Evolutionary conservation across 1,140 invertebrate genomes (phyloP), one percentile per base, ranked within the genome.

Genomic region (Drosophila bifasciata): DNA sequence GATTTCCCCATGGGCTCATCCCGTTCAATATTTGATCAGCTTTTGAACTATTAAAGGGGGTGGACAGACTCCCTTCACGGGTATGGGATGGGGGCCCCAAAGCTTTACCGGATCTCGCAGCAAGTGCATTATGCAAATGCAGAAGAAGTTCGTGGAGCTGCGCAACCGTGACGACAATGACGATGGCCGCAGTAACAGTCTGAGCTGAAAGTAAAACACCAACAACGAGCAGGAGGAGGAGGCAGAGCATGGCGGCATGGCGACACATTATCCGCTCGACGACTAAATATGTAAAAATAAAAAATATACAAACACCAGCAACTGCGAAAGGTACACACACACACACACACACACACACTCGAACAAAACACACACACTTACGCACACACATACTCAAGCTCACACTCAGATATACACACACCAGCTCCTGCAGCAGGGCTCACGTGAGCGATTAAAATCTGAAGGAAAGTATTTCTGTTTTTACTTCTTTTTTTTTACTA

Each of bases 391-490:
- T 21, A 43, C 46, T 53, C 58, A 45, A 32, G 51, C 16, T 28
- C 17, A 46, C 52, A n/a, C n/a, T n/a, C n/a, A n/a, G n/a, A n/a
- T n/a, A n/a, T 8, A 45, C 41, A 41, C 17, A 55, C 28, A 13
- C 9, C 19, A 15, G 46, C 48, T 17, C 28, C 56, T 53, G 69
- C 50, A 76, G 66, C 61, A 64, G 75, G 66, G 79, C 79, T 88
- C 84, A 88, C 84, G 84, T 88, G 84, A 88, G 79, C 84, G 84
- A 88, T 88, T 88, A 88, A 85, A 88, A 88, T 89, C 84, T 83
- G 67, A 84, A 89, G 52, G 79, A 89, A 88, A 85, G 81, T 75
- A 88, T 85, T 85, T 81, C 73, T 81, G 78, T 79, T 86, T 85
- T 64, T n/a, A n/a, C n/a, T n/a, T 21, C 39, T 17, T 51, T 41